Evolutionary conservation across 2,797 vertebrate genomes (phyloP).

Genomic region (Tangara arthus): DNA sequence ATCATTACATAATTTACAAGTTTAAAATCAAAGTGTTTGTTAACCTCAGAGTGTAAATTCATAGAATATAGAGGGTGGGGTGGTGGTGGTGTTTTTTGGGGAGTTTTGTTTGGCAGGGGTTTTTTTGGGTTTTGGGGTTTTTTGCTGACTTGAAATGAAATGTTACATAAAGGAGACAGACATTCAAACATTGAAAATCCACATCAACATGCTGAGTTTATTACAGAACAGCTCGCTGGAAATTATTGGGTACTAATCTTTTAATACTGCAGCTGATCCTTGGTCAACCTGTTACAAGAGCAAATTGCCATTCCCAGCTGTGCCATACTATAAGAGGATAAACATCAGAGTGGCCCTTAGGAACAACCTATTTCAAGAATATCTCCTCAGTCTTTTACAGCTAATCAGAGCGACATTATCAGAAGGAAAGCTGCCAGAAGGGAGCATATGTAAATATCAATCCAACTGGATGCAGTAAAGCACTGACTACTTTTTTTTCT

Average conservation of each 20-base stretch:
- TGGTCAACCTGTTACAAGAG: slow-evolving; percentile 41
- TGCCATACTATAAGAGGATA: slow-evolving; percentile 21
- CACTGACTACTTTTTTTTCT: not conserved
- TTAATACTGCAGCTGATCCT: slow-evolving; percentile 54
- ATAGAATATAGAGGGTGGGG: not conserved
- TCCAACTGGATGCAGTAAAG: not conserved
- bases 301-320: slow-evolving; percentile 61
- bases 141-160: not conserved
- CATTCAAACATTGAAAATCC: not conserved
- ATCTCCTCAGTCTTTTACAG: not conserved
- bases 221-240: not conserved
- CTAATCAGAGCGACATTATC: not conserved
- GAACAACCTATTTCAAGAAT: slow-evolving; percentile 26
- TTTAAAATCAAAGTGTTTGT: not conserved
- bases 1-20: not conserved
- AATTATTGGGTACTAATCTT: slow-evolving; percentile 53
- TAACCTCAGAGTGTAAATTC: not conserved
- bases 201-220: not conserved
- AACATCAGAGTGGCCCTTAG: not conserved
- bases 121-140: not conserved
- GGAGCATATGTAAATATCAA: not conserved
- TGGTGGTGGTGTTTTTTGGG: not conserved
- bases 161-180: not conserved
- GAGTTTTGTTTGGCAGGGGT: not conserved
- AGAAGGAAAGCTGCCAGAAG: not conserved